These are phyloP conservation scores for Hemibagrus wyckioides DNA, from an alignment of 2,113 vertebrate genomes.

Conservation along the genomic window DNA sequence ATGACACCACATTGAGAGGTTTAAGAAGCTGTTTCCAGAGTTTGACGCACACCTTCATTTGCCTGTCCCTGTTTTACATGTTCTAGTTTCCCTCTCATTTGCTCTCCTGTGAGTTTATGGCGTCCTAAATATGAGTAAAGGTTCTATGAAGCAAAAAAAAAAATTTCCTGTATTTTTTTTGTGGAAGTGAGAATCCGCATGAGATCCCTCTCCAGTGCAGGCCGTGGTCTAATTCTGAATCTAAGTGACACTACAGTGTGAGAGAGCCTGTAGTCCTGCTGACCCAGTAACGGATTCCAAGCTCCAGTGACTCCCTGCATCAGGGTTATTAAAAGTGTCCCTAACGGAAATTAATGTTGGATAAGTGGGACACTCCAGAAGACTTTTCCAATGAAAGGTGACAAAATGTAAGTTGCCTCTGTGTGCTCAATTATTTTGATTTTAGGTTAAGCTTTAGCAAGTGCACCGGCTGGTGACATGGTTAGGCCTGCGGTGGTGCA, in stretches of 20 bases:
- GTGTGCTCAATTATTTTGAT: conserved; percentile 43
- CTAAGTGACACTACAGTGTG: neutral
- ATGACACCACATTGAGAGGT: neutral
- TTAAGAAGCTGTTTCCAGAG: neutral
- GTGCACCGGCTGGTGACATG: conserved; percentile 18
- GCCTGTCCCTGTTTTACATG: conserved; percentile 26
- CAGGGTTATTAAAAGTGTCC: neutral
- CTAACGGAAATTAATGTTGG: neutral
- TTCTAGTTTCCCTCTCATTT: conserved; percentile 24
- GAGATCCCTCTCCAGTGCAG: neutral
- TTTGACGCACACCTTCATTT: neutral
- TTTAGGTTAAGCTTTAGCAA: conserved; percentile 9
- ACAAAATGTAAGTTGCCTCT: neutral
- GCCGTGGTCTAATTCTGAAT: conserved; percentile 11
- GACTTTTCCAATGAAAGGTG: neutral
- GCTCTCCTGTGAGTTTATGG: conserved; percentile 18
- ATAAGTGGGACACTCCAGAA: neutral
- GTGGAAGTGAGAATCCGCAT: neutral
- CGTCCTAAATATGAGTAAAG: conserved; percentile 18
- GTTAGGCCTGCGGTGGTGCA: conserved; percentile 17
- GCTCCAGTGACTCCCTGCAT: neutral
- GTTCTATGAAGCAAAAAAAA: conserved; percentile 20
- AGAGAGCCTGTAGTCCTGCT: conserved; percentile 35
- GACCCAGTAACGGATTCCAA: conserved; percentile 35
- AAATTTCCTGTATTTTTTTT: neutral